A percentile compares a stretch with the other conserved stretches of the same genome.
phyloP scores from a whole-genome alignment of 2,113 vertebrate genomes.

The Engystomops pustulosus region DNA sequence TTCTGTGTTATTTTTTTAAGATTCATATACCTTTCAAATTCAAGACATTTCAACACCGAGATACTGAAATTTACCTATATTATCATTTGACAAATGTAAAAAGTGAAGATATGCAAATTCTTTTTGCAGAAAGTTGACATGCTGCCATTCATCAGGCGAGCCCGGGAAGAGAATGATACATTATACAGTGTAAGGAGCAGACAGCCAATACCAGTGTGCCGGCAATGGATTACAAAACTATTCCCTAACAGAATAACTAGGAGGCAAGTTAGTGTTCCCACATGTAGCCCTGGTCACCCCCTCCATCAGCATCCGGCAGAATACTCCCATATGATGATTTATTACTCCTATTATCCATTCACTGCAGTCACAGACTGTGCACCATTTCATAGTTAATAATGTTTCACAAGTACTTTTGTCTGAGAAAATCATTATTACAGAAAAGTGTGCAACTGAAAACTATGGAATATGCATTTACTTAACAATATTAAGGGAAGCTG shows the following conservation, averaged over 20 bases:
- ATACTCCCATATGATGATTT: neutral
- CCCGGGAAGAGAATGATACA: neutral
- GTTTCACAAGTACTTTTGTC: neutral
- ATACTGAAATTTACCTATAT: slow-evolving; percentile 15
- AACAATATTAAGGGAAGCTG: neutral
- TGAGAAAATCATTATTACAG: neutral
- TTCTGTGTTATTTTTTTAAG: slow-evolving; percentile 26
- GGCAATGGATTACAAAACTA: neutral
- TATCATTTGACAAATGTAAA: slow-evolving; percentile 21
- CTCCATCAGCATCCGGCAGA: neutral
- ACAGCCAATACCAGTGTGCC: neutral
- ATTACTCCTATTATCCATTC: neutral
- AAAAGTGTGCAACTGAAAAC: no score
- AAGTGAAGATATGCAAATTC: slow-evolving; percentile 21
- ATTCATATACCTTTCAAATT: slow-evolving; percentile 14
- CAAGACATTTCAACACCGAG: neutral
- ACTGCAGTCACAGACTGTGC: neutral
- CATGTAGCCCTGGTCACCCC: neutral
- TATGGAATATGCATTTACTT: no score
- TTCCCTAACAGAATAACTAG: neutral
- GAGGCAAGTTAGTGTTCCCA: neutral
- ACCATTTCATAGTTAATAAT: neutral
- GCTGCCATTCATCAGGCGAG: slow-evolving; percentile 14
- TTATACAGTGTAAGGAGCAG: neutral
- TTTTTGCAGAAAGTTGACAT: neutral